Conservation (phyloP, 2,888 invertebrate genomes). For the Agapetus fuscipes region DNA sequence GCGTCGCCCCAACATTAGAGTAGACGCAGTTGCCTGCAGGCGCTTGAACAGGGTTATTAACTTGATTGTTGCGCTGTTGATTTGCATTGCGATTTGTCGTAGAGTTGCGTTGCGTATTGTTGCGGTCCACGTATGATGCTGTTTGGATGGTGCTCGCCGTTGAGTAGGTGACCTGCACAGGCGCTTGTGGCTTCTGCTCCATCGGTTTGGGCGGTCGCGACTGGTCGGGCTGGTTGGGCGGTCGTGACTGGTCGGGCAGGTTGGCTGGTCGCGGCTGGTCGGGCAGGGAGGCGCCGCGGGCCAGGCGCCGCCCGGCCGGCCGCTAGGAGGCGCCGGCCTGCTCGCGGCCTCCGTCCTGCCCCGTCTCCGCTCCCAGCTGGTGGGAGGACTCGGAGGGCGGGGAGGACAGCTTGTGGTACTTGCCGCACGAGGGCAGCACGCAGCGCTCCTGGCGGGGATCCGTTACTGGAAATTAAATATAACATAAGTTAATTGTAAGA, state of each 20-base stretch:
- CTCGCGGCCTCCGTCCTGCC: constrained; percentile 3
- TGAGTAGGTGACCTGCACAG: too few species aligned
- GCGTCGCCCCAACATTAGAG: too few species aligned
- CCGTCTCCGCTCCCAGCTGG: constrained; percentile 10
- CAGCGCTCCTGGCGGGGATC: neutral
- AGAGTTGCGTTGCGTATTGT: neutral
- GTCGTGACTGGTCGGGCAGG: constrained; percentile 8
- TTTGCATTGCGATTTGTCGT: neutral
- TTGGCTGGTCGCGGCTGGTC: constrained; percentile 23
- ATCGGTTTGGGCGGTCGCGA: neutral
- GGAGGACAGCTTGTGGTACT: constrained; percentile 19
- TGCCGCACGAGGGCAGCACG: neutral
- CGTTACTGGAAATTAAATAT: too few species aligned
- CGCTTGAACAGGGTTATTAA: too few species aligned
- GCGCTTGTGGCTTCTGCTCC: too few species aligned
- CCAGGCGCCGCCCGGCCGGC: constrained; percentile 19
- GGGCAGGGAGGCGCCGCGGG: constrained; percentile 22
- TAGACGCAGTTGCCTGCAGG: too few species aligned
- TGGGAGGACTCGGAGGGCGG: constrained; percentile 23
- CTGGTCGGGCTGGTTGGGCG: neutral
- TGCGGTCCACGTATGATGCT: too few species aligned
- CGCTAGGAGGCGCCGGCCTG: constrained; percentile 18
- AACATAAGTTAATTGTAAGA: too few species aligned
- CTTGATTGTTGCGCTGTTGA: neutral
- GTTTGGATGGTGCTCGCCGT: too few species aligned